A percentile compares a stretch with the other conserved stretches of the same genome.
Evolutionary conservation across 2,888 invertebrate species (phyloP).

Genomic region (Idaea straminata): DNA sequence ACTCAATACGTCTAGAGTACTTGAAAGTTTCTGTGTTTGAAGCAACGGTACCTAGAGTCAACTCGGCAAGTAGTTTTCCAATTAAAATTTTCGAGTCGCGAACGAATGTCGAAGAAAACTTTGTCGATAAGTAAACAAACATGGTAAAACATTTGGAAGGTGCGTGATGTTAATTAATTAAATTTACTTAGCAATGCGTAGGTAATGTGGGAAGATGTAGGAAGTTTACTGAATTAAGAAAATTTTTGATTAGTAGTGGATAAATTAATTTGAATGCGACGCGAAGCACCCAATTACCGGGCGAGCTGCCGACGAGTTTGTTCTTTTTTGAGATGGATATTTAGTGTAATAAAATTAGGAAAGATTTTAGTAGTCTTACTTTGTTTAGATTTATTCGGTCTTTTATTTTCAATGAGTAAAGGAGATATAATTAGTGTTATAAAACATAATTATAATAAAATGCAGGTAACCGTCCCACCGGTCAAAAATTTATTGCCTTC

Average conservation of each 20-base stretch:
- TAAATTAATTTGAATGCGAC: background rate
- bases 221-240: background rate
- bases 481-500: background rate
- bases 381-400: background rate
- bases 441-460: background rate
- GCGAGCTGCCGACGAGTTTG: background rate
- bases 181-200: background rate
- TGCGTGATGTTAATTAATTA: constrained; percentile 31
- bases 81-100: constrained; percentile 48
- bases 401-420: background rate
- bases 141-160: constrained; percentile 32
- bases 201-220: background rate
- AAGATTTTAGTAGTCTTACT: background rate
- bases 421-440: background rate
- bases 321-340: background rate
- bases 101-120: constrained; percentile 34
- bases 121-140: constrained; percentile 35
- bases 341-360: background rate
- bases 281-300: background rate
- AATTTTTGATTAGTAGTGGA: background rate
- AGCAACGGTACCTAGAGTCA: constrained; percentile 34
- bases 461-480: background rate
- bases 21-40: constrained; percentile 30
- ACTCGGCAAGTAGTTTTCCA: constrained; percentile 46
- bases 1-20: constrained; percentile 31